Evolutionary conservation across 2,797 vertebrate species (phyloP), one percentile per base, ranked within the genome.

Genomic region (Heliangelus exortis): DNA sequence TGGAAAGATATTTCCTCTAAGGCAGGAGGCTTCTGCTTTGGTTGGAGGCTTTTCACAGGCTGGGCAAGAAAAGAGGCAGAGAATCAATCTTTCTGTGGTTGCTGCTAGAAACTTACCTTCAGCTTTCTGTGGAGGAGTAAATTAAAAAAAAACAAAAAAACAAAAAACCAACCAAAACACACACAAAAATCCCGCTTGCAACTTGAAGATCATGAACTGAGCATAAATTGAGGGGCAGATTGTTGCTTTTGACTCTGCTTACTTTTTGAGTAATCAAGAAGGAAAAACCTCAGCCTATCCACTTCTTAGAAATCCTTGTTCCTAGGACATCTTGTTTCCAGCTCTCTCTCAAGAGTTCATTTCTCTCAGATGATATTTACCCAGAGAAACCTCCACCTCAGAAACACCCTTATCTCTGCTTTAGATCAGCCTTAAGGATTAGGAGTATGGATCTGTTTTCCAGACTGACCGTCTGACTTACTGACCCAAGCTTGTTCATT

Each of bases 391-490:
- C 92, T 95, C 86, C 89, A 72, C 84, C 88, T 96, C 67, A 69
- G 94, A 94, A 91, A 87, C 90, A 58, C 93, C 78, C 96, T 98
- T 97, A 97, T 97, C 97, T 95, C 91, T 95, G 91, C 89, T 96
- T 95, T 96, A 39, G 95, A 96, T 97, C 97, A 97, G 93, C 94
- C 96, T 97, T 86, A 96, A 97, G 97, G 97, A 96, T 97, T 96
- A 92, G 74, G 95, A 93, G 67, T 98, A 98, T 98, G 96, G 98
- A 98, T 98, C 95, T 97, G 95, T 97, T 97, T 98, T 97, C 97
- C 97, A 98, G 98, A 98, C 98, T 97, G 96, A 96, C 97, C 93
- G 95, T 98, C 97, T 98, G 98, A 93, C 97, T 97, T 94, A 93
- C 95, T 98, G 97, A 98, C 97, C 97, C 90, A 87, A 94, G n/a